These are phyloP conservation scores for Diprion similis DNA, from an alignment of 1,140 invertebrate species.

Conservation along the genomic window DNA sequence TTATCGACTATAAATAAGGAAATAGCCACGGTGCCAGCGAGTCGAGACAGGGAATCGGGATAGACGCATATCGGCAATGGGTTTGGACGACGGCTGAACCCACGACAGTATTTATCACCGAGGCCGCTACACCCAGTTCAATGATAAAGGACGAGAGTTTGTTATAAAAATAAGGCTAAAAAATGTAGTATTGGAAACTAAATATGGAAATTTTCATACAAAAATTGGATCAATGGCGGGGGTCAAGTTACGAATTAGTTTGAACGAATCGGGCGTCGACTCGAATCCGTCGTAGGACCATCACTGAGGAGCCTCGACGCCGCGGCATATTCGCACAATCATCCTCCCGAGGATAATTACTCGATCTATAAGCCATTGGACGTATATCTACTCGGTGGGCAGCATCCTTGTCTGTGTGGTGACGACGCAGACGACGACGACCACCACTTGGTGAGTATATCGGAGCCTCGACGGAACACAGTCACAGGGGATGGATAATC, in stretches of 20 bases:
- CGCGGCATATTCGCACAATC: neutral
- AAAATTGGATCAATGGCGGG: no score
- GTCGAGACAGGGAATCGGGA: neutral
- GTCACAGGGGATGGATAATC: constrained; percentile 2
- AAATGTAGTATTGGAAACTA: no score
- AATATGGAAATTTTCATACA: no score
- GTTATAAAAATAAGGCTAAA: no score
- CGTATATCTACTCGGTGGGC: neutral
- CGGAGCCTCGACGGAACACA: neutral
- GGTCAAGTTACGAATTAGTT: no score
- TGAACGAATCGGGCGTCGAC: no score
- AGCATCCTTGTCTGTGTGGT: neutral
- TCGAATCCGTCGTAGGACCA: no score
- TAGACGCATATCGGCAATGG: neutral
- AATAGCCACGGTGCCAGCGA: neutral
- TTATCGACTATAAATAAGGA: constrained; percentile 3
- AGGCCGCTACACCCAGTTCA: neutral
- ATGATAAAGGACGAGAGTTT: neutral
- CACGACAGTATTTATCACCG: neutral
- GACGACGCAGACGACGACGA: neutral
- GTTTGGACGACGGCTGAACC: neutral
- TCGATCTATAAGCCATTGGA: neutral
- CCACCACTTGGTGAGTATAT: neutral
- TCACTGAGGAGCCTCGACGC: no score
- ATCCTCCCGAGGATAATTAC: neutral